Evolutionary conservation across 2,888 invertebrate species (phyloP).

Genomic region (Drosophila barbarae): DNA sequence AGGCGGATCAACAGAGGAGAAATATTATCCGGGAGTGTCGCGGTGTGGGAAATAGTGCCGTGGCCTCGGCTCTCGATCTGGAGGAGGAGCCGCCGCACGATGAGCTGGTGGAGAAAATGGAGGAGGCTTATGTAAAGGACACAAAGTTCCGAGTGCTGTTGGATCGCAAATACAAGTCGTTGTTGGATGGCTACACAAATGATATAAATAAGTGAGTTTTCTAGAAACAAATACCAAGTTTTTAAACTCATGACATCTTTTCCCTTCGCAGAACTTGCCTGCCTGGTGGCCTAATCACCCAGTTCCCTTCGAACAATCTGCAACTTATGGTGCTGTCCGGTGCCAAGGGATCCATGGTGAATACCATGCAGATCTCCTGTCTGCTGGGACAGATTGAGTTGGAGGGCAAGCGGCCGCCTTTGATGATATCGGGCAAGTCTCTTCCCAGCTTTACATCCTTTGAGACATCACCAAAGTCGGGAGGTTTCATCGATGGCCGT

Average conservation of each 20-base stretch:
- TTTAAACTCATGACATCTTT: too few relatives aligned
- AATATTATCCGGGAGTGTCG: constrained; percentile 85
- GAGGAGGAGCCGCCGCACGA: constrained; percentile 82
- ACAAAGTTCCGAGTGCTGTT: constrained; percentile 88
- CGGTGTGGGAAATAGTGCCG: constrained; percentile 83
- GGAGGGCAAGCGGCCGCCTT: constrained; percentile 97
- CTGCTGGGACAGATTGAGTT: constrained; percentile 98
- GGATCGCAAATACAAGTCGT: constrained; percentile 90
- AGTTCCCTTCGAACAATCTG: constrained; percentile 97
- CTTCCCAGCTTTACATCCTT: constrained; percentile 95
- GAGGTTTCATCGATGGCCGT: constrained; percentile 97
- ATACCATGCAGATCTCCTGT: constrained; percentile 99
- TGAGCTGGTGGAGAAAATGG: constrained; percentile 84
- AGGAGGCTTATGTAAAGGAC: constrained; percentile 85
- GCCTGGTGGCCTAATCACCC: constrained; percentile 89
- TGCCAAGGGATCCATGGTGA: constrained; percentile 98
- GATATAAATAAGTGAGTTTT: constrained; percentile 89
- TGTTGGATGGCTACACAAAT: constrained; percentile 91
- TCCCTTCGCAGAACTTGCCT: constrained; percentile 84
- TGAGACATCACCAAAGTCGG: constrained; percentile 93
- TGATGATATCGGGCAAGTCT: constrained; percentile 92
- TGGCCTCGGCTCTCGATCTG: constrained; percentile 86
- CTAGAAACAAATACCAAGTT: not conserved
- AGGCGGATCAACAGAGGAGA: constrained; percentile 87
- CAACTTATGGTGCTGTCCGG: constrained; percentile 99